These are phyloP conservation scores for Thunnus albacares DNA, from an alignment of 2,797 vertebrate species.

Conservation along the genomic window DNA sequence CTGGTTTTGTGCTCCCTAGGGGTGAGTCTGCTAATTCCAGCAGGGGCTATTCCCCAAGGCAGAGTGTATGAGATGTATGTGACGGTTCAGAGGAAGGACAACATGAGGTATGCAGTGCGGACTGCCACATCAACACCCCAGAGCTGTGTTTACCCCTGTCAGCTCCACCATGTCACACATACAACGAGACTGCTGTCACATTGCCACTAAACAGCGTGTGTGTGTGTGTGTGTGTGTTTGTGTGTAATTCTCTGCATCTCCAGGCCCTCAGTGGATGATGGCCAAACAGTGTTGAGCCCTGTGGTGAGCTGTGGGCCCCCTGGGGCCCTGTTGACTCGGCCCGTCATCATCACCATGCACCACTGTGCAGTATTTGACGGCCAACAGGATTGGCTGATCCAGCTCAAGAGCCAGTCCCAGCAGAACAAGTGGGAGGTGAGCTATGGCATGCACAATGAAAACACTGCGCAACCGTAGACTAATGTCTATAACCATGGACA, in stretches of 20 bases:
- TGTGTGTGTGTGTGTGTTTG: conserved; percentile 32
- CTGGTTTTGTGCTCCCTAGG: conserved; percentile 83
- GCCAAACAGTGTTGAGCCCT: conserved; percentile 93
- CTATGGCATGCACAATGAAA: conserved; percentile 6
- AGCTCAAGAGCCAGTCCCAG: conserved; percentile 92
- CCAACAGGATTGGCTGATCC: conserved; percentile 96
- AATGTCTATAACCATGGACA: conserved; percentile 4
- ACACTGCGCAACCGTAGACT: conserved; percentile 1
- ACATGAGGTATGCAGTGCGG: conserved; percentile 90
- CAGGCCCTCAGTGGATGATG: conserved; percentile 94
- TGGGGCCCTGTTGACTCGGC: conserved; percentile 93
- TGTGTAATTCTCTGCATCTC: conserved; percentile 25
- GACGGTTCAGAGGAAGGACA: conserved; percentile 98
- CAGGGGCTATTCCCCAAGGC: conserved; percentile 96
- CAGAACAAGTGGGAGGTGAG: conserved; percentile 97
- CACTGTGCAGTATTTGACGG: conserved; percentile 94
- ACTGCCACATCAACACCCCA: conserved; percentile 40
- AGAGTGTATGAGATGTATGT: conserved; percentile 99
- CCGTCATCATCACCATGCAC: conserved; percentile 95
- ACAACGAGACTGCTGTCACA: conserved; percentile 50
- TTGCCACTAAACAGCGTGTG: conserved; percentile 45
- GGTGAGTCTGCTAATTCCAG: conserved; percentile 97
- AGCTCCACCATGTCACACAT: conserved; percentile 44
- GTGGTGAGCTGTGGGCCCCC: conserved; percentile 97
- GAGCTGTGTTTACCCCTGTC: conserved; percentile 62